Conservation (phyloP, 2,797 vertebrate genomes). For the Buphagus erythrorhynchus region DNA sequence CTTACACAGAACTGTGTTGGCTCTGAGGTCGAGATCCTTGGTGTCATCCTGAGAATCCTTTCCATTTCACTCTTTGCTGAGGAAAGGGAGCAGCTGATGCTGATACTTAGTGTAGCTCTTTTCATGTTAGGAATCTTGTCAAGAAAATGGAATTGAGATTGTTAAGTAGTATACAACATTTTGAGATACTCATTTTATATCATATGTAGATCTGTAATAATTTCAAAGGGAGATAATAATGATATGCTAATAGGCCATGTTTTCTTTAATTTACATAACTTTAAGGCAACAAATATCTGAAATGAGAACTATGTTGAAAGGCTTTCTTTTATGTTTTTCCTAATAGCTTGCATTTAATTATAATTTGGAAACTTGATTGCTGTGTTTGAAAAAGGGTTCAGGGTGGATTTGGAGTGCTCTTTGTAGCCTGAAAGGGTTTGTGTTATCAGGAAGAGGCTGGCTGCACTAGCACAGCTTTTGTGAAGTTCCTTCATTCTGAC, state of each 20-base stretch:
- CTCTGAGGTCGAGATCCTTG: background rate
- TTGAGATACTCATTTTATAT: background rate
- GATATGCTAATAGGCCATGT: background rate
- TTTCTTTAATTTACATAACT: conserved; percentile 25
- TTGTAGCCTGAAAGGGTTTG: background rate
- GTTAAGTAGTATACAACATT: background rate
- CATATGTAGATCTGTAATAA: background rate
- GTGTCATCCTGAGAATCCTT: background rate
- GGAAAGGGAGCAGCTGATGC: background rate
- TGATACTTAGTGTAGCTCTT: background rate
- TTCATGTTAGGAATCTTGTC: background rate
- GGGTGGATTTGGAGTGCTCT: background rate
- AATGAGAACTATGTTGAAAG: background rate
- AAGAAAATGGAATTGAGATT: background rate
- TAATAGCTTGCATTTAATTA: conserved; percentile 48
- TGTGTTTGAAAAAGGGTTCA: background rate
- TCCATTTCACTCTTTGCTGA: background rate
- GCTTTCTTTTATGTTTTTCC: conserved; percentile 18
- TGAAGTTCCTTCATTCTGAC: background rate
- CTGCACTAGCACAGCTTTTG: background rate
- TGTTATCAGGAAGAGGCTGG: background rate
- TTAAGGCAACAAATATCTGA: conserved; percentile 32
- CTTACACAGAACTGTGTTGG: background rate
- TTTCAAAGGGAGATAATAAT: conserved; percentile 25
- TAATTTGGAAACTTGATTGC: background rate